A percentile compares a stretch with the other conserved stretches of the same genome.
These are phyloP conservation scores for Poicephalus gulielmi DNA, from an alignment of 2,113 vertebrate genomes.

Conservation along the genomic window DNA sequence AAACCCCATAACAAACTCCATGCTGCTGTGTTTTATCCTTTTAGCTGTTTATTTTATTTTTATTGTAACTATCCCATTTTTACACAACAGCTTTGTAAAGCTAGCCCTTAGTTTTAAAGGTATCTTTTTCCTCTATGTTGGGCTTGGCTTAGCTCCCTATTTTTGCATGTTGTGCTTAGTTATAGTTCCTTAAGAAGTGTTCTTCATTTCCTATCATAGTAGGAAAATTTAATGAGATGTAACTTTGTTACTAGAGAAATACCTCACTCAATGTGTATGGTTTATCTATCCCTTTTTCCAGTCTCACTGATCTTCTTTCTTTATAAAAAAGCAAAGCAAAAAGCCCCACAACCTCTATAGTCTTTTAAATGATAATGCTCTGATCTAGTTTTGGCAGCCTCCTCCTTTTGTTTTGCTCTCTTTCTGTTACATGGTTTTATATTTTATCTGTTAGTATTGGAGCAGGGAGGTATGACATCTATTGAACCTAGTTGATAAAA, in stretches of 20 bases:
- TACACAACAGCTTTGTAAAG: not conserved
- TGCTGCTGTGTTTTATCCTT: not conserved
- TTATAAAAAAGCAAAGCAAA: not conserved
- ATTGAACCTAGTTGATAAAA: not conserved
- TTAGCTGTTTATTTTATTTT: not conserved
- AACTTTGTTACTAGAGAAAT: not conserved
- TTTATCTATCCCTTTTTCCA: not conserved
- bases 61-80: not conserved
- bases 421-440: not conserved
- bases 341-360: accelerated
- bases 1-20: not conserved
- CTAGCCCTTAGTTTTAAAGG: not conserved
- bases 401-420: not conserved
- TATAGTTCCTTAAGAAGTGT: not conserved
- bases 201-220: not conserved
- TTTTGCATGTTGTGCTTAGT: not conserved
- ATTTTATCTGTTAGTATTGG: not conserved
- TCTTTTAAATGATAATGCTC: not conserved
- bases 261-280: not conserved
- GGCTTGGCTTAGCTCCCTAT: not conserved
- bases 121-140: not conserved
- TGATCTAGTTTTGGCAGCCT: not conserved
- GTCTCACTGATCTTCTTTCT: not conserved
- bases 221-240: not conserved
- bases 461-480: not conserved